Conservation (phyloP, 2,888 invertebrate genomes). For the Fabriciana adippe region DNA sequence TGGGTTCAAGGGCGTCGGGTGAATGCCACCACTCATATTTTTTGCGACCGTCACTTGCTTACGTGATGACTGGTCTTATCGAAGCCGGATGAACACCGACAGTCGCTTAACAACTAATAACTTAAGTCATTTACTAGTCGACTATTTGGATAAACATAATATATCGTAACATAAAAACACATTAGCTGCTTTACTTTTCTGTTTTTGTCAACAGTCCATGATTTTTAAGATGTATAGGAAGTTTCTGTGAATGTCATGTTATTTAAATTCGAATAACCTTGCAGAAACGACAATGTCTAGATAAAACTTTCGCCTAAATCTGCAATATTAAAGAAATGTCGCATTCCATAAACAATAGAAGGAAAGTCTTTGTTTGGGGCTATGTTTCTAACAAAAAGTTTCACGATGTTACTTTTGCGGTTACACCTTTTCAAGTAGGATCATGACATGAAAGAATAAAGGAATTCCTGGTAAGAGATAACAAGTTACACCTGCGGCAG, state of each 20-base stretch:
- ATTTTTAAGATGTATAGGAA: background rate
- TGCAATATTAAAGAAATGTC: slow-evolving; percentile 8
- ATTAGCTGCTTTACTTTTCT: background rate
- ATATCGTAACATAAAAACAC: slow-evolving; percentile 12
- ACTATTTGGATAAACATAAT: slow-evolving; percentile 21
- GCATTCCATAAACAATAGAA: slow-evolving; percentile 1
- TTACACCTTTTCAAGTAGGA: slow-evolving; percentile 54
- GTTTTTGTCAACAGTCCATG: slow-evolving; percentile 2
- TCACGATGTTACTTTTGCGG: slow-evolving; percentile 52
- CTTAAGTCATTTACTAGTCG: slow-evolving; percentile 33
- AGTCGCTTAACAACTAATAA: slow-evolving; percentile 55
- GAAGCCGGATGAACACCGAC: slow-evolving; percentile 67
- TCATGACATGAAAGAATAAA: slow-evolving; percentile 59
- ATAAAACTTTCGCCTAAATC: background rate
- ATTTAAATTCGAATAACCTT: no score
- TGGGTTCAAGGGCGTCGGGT: slow-evolving; percentile 78
- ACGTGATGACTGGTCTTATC: slow-evolving; percentile 64
- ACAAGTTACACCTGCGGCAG: slow-evolving; percentile 74
- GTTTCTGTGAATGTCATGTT: no score
- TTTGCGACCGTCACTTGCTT: slow-evolving; percentile 60
- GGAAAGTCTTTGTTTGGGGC: slow-evolving; percentile 12
- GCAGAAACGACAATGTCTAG: no score
- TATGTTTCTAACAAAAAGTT: slow-evolving; percentile 37
- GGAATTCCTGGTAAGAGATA: slow-evolving; percentile 69
- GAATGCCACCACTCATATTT: slow-evolving; percentile 76